Evolutionary conservation across 2,888 invertebrate genomes (phyloP).

Genomic region (Helobdella robusta): DNA sequence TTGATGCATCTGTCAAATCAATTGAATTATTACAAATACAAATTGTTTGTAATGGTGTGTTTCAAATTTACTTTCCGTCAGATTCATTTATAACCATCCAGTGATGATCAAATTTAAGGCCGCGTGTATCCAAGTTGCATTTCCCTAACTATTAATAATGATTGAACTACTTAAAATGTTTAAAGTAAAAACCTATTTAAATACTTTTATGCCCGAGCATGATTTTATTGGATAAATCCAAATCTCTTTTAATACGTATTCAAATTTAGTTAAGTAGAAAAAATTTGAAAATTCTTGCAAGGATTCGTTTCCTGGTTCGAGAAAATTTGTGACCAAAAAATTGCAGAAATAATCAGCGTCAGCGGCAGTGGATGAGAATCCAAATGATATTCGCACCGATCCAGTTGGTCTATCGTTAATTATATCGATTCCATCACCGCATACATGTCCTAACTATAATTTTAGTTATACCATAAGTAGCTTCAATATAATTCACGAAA

Average conservation of each 20-base stretch:
- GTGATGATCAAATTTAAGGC: slow-evolving; percentile 76
- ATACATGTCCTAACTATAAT: slow-evolving; percentile 65
- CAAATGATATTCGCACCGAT: slow-evolving; percentile 80
- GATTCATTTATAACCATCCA: slow-evolving; percentile 82
- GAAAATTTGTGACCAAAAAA: slow-evolving; percentile 69
- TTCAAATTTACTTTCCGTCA: no score
- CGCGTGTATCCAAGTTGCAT: slow-evolving; percentile 68
- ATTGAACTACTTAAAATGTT: background rate
- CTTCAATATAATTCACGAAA: background rate
- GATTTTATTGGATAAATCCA: slow-evolving; percentile 79
- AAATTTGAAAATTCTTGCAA: background rate
- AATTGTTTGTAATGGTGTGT: no score
- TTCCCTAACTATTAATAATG: slow-evolving; percentile 51
- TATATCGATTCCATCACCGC: slow-evolving; percentile 78
- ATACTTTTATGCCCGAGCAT: slow-evolving; percentile 63
- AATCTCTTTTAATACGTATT: background rate
- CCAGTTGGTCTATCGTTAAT: slow-evolving; percentile 81
- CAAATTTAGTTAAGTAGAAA: background rate
- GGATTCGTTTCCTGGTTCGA: slow-evolving; percentile 32
- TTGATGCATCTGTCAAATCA: slow-evolving; percentile 72
- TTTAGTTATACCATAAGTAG: no score
- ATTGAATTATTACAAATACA: no score
- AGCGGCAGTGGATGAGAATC: slow-evolving; percentile 69
- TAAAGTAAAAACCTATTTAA: background rate
- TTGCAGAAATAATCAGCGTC: slow-evolving; percentile 64